Evolutionary conservation across 2,888 invertebrate genomes (phyloP), one percentile per base, ranked within the genome.

Genomic region (Agonopterix heracliana): DNA sequence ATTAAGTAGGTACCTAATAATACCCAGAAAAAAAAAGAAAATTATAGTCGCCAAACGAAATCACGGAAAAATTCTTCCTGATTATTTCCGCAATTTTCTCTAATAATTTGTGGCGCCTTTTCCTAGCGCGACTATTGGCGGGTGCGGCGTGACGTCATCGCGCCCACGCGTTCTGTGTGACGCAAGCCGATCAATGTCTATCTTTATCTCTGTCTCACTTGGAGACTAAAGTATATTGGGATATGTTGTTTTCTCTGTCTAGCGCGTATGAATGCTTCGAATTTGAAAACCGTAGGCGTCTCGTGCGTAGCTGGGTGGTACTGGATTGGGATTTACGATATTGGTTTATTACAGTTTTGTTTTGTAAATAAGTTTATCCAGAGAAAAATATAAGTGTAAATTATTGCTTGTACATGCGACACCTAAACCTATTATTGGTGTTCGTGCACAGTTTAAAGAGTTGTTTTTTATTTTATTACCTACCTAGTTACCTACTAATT

Each of bases 171-270:
- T 71, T 51, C 62, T 63, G 63, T 71, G 79, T 87, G 88, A 89
- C 89, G 89, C 87, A 88, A 82, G 75, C 75, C 75, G 77, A 86
- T 88, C 88, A 83, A 87, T 87, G 74, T 47, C 46, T 69, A 62
- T 54, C 53, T 52, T 62, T 51, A 26, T 81, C 80, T 60, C 70
- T 46, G 46, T 81, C 69, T 36, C 55, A 34, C 75, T 40, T 47
- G 10, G 8, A 12, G 5, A 3, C 44, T 17, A 10, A 7, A 45
- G 34, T 54, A 51, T 46, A 14, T 38, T 14, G 52, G 47, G 26
- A 49, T 2, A 46, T 47, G 50, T 54, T 38, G 17, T 55, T 46
- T 34, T 75, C 72, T 64, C 73, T 47, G 51, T 86, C 78, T 75
- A 59, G 68, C 79, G 61, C 65, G 68, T 73, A 80, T 81, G 83